Conservation (phyloP, 1,140 invertebrate species). For the Aphaenogaster rudis region DNA sequence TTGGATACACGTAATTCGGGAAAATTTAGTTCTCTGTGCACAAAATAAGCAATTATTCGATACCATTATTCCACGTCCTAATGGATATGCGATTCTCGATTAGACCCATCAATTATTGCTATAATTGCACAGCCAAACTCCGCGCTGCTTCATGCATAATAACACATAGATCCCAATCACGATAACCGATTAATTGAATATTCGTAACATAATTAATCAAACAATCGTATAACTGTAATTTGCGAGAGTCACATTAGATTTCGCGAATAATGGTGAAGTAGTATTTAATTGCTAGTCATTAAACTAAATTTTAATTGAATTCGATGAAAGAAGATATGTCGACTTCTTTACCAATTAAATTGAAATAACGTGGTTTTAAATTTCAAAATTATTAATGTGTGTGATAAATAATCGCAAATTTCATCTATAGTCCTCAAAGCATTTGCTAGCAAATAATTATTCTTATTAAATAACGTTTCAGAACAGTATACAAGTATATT, state of each 20-base stretch:
- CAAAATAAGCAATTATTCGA: constrained; percentile 37
- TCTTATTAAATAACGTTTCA: background rate
- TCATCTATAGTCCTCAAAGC: background rate
- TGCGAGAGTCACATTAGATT: background rate
- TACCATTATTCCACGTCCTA: constrained; percentile 8
- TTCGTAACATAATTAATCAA: constrained; percentile 12
- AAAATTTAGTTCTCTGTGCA: background rate
- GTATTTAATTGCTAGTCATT: background rate
- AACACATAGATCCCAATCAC: constrained; percentile 29
- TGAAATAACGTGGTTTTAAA: background rate
- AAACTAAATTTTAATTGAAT: constrained; percentile 59
- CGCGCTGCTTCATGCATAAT: constrained; percentile 20
- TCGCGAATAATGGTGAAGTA: background rate
- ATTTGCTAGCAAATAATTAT: background rate
- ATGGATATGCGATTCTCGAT: constrained; percentile 40
- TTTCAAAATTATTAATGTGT: constrained; percentile 31
- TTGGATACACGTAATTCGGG: background rate
- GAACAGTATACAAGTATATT: background rate
- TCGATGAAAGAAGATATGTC: background rate
- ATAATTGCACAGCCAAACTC: constrained; percentile 47
- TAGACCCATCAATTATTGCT: constrained; percentile 51
- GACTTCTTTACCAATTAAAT: constrained; percentile 58
- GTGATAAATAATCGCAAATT: background rate
- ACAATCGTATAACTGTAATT: constrained; percentile 32
- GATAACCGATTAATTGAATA: constrained; percentile 39